Base-by-base conservation (phyloP, 2,113 vertebrate species). In the Gambusia affinis region DNA sequence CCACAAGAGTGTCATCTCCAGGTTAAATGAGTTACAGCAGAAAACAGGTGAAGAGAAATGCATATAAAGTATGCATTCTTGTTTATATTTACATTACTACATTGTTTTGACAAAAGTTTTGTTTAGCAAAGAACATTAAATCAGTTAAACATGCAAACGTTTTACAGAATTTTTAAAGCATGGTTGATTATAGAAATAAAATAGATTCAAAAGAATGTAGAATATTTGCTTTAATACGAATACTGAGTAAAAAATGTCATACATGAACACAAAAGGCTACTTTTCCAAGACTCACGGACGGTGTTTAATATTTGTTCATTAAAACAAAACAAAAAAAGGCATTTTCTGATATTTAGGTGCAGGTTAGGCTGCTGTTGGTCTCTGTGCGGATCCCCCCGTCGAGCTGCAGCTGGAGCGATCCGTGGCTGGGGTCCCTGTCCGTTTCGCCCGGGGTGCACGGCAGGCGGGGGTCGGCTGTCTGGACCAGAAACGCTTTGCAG, bases 401-500 rank as follows among this genome's bases (percentile, higher is more conserved):
- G 4, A 91, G 79, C 42, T 91, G 42, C 81, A 85, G 87, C 64
- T 89, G 80, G 11, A 67, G 31, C 0, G 81, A 89, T 68, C 79
- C 73, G 8, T 94, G 91, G 29, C 68, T 1, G 60, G 95, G 94
- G 86, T 92, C 90, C 31, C 69, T 39, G 37, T 75, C 44, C 7
- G 80, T 75, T 3, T 90, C 79, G 4, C 87, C 88, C 0, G 89
- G 88, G 57, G 92, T 85, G 3, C 97, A 98, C 24, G 95, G 95
- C 79, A 97, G 92, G 37, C 91, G 94, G 22, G 95, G 95, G 78
- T 97, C 95, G 24, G 94, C 94, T 57, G 94, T 94, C 92, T 97
- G 95, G 70, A 98, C 97, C 89, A 99, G 92, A 0, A 93, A 95
- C 85, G 96, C 95, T 51, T 93, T 95, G 89, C 97, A 98, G 76